phyloP scores from a whole-genome alignment of 2,113 vertebrate species.

The Dermatemys mawii region DNA sequence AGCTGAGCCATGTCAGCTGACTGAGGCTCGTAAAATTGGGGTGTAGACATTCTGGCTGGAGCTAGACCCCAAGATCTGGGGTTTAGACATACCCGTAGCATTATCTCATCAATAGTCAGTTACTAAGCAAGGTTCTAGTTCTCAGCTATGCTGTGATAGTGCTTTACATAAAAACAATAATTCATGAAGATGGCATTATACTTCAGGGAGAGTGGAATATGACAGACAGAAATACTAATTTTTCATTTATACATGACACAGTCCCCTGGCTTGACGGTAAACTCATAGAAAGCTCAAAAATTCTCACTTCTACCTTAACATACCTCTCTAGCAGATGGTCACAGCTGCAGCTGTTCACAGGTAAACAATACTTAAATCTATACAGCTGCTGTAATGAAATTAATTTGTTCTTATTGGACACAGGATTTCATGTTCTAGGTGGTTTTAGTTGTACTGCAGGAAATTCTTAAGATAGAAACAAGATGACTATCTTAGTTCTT shows the following conservation, averaged over 20 bases:
- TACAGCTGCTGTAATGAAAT: background rate
- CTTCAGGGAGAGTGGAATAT: background rate
- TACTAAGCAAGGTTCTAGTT: background rate
- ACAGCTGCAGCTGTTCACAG: background rate
- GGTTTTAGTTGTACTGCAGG: background rate
- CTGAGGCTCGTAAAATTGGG: background rate
- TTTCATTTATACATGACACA: background rate
- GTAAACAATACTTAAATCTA: background rate
- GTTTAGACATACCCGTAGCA: background rate
- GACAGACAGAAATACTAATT: background rate
- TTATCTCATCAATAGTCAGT: background rate
- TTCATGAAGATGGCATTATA: fast-evolving
- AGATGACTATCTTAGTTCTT: background rate
- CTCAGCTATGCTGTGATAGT: background rate
- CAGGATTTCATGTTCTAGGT: background rate
- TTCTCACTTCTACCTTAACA: background rate
- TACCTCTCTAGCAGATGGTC: background rate
- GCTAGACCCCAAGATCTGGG: background rate
- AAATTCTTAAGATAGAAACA: background rate
- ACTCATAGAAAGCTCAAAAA: background rate
- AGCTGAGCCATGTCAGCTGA: background rate
- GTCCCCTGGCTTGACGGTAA: background rate
- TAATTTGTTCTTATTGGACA: background rate
- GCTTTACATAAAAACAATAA: background rate
- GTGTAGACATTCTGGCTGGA: background rate